A percentile compares a stretch with the other conserved stretches of the same genome.
These are phyloP conservation scores for Synchiropus splendidus DNA, from an alignment of 2,113 vertebrate genomes.

Conservation along the genomic window DNA sequence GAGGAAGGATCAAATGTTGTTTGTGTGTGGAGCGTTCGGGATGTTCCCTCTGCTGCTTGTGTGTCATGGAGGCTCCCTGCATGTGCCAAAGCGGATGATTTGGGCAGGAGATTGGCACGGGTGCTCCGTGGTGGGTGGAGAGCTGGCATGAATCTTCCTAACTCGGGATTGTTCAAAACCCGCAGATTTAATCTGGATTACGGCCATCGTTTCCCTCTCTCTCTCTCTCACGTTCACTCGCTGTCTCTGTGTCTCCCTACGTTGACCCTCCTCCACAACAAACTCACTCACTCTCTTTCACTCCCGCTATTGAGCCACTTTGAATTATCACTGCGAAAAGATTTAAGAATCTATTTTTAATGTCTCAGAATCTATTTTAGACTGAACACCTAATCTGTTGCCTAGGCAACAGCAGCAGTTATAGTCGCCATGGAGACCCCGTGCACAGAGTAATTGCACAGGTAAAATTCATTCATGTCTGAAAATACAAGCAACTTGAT, in stretches of 20 bases:
- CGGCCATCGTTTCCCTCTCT: slow-evolving; percentile 35
- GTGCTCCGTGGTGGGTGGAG: slow-evolving; percentile 20
- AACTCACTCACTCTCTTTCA: slow-evolving; percentile 5
- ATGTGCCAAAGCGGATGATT: slow-evolving; percentile 52
- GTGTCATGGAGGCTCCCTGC: slow-evolving; percentile 51
- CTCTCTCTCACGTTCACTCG: slow-evolving; percentile 3
- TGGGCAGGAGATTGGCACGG: slow-evolving; percentile 36
- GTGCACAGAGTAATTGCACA: neutral
- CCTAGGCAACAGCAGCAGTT: slow-evolving; percentile 32
- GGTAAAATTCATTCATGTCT: neutral
- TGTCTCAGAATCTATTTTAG: slow-evolving; percentile 14
- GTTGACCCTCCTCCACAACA: slow-evolving; percentile 9
- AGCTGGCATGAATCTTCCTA: slow-evolving; percentile 31
- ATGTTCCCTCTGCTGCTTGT: slow-evolving; percentile 29
- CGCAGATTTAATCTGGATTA: slow-evolving; percentile 63
- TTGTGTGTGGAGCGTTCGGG: slow-evolving; percentile 6
- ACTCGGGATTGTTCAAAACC: slow-evolving; percentile 60
- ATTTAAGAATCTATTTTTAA: slow-evolving; percentile 43
- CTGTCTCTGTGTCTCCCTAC: slow-evolving; percentile 24
- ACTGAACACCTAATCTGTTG: slow-evolving; percentile 27
- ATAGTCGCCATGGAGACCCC: slow-evolving; percentile 15
- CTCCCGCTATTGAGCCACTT: slow-evolving; percentile 5
- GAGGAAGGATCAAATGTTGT: neutral
- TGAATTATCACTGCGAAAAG: slow-evolving; percentile 10
- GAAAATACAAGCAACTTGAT: neutral